Evolutionary conservation across 2,113 vertebrate genomes (phyloP), one percentile per base, ranked within the genome.

Genomic region (Phrynosoma blainvillii): DNA sequence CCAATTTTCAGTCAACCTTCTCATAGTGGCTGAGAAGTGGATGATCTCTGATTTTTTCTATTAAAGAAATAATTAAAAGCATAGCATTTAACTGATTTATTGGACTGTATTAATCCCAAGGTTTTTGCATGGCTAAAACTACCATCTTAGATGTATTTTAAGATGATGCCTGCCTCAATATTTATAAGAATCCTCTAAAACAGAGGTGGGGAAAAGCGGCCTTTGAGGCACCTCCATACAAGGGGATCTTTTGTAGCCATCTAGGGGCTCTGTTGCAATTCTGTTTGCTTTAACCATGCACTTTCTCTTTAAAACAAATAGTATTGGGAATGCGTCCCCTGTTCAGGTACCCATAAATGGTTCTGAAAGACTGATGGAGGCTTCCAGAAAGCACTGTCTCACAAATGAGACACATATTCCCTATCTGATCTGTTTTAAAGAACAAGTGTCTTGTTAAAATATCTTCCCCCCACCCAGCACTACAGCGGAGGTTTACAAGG

Each of bases 1-100:
- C 90, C 90, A 88, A 79, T 84, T 88, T 25, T 81, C 1, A 52
- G 78, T 82, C 65, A 79, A 76, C 10, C 68, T 75, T 79, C 80
- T 79, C 84, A 70, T 76, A 90, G 79, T 0, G 0, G 92, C 62
- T 23, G 47, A 52, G 86, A 83, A 21, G 54, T 56, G 4, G 68
- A 13, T 16, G 66, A 9, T 14, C 76, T 3, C 4, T 59, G 40
- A 6, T 11, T 7, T 73, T 54, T 84, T 5, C 3, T 73, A 20
- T 18, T 20, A 11, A 42, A 42, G 14, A 83, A n/a, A 54, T n/a
- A 18, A n/a, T 30, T 40, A 42, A 76, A 36, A 12, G 10, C 77
- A 32, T 27, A 54, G 21, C n/a, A n/a, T 23, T 20, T 21, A 42
- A 27, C 62, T n/a, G 47, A 16, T 82, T 25, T 18, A 54, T 54